These are phyloP conservation scores for Catharus minimus DNA, from an alignment of 2,113 vertebrate genomes.

Conservation along the genomic window DNA sequence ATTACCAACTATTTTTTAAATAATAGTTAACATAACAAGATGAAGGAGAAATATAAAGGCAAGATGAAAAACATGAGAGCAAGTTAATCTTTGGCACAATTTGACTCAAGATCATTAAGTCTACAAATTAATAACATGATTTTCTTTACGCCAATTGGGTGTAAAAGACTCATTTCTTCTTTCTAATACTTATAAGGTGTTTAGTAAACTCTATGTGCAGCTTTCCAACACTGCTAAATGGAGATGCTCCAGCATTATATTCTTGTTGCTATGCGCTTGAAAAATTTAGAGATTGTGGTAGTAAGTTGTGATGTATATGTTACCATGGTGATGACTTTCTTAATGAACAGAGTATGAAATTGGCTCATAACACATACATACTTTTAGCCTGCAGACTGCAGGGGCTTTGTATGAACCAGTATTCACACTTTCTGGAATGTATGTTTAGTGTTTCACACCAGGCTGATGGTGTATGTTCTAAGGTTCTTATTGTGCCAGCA, in stretches of 20 bases:
- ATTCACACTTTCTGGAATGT: neutral
- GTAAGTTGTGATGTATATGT: slow-evolving; percentile 25
- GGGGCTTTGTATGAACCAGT: neutral
- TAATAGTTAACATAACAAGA: neutral
- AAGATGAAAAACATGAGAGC: neutral
- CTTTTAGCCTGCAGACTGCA: slow-evolving; percentile 7
- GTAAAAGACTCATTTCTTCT: neutral
- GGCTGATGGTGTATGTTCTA: neutral
- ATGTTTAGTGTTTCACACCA: neutral
- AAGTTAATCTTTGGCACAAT: neutral
- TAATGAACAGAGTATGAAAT: slow-evolving; percentile 48
- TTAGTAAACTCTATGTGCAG: neutral
- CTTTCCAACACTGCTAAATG: neutral
- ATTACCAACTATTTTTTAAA: neutral
- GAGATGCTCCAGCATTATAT: neutral
- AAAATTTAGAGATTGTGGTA: neutral
- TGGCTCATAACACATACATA: slow-evolving; percentile 22
- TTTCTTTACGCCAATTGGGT: neutral
- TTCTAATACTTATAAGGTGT: neutral
- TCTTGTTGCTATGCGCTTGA: neutral
- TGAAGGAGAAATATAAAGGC: neutral
- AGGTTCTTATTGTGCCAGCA: neutral
- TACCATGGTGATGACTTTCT: slow-evolving; percentile 39
- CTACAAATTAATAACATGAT: neutral
- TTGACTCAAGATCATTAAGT: neutral